phyloP scores from a whole-genome alignment of 1,140 invertebrate genomes.

The Adoxophyes honmai region DNA sequence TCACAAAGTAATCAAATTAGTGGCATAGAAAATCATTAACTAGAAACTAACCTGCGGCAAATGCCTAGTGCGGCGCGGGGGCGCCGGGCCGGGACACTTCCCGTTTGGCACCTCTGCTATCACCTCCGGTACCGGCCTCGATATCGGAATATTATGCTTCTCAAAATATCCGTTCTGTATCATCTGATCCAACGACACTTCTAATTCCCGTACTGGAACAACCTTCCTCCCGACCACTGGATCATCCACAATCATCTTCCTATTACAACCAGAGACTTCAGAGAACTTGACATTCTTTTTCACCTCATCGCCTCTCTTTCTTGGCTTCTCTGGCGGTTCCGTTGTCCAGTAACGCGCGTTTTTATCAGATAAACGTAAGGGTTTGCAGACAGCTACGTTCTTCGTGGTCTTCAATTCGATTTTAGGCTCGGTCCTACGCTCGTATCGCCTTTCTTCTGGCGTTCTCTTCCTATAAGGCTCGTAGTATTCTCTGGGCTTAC shows the following conservation, averaged over 20 bases:
- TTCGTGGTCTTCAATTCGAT: slow-evolving; percentile 47
- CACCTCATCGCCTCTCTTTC: slow-evolving; percentile 48
- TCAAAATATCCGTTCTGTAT: slow-evolving; percentile 72
- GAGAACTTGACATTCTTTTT: slow-evolving; percentile 76
- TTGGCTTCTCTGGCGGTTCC: slow-evolving; percentile 42
- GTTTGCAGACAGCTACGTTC: slow-evolving; percentile 65
- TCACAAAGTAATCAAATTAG: no score
- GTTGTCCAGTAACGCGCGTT: slow-evolving; percentile 66
- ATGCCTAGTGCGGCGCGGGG: slow-evolving; percentile 58
- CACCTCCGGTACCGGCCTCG: slow-evolving; percentile 28
- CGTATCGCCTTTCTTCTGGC: slow-evolving; percentile 24
- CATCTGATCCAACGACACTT: slow-evolving; percentile 73
- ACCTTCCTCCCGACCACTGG: slow-evolving; percentile 57
- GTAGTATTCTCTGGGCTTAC: slow-evolving; percentile 44
- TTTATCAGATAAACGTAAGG: slow-evolving; percentile 51
- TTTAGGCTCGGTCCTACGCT: slow-evolving; percentile 22
- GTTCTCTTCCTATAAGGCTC: slow-evolving; percentile 39
- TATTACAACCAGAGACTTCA: slow-evolving; percentile 69
- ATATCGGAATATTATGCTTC: slow-evolving; percentile 69
- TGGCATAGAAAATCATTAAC: no score
- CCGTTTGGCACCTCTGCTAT: slow-evolving; percentile 48
- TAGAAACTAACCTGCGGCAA: slow-evolving; percentile 67
- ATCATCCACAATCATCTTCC: slow-evolving; percentile 69
- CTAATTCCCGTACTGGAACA: slow-evolving; percentile 67
- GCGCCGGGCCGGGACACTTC: slow-evolving; percentile 47